Base-by-base conservation (phyloP, 35 echinoderm and acorn worm genomes). In the Stichopus chloronotus region DNA sequence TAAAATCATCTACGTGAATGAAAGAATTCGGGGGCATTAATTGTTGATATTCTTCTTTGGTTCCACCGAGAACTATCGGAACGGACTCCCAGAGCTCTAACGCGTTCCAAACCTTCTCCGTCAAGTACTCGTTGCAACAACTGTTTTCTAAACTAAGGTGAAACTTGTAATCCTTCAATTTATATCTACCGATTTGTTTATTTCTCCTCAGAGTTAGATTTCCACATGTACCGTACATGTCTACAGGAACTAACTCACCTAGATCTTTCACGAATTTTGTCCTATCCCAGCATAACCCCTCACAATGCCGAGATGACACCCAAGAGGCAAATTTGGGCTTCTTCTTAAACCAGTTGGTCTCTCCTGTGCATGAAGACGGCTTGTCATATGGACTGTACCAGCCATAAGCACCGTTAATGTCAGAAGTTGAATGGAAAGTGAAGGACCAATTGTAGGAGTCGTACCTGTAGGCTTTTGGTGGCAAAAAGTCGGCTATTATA, bases 61-160 rank as follows among this genome's bases (percentile, higher is more conserved):
- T 78, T 55, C 88, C 58, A 24, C 93, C 93, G 5, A 79, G 5
- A 4, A 84, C 76, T 6, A 94, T 58, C 4, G 93, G 93, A 23
- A 94, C 88, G 7, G 72, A n/a, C n/a, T 81, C 22, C 82, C 87
- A 0, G 12, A 30, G 58, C 55, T 56, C 20, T 22, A 87, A 58
- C 53, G 61, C 14, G 56, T 77, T 85, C 94, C 94, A 95, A n/a
- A 95, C 90, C 60, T 95, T 95, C 72, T 95, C 94, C 0, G 94
- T 95, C 11, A 95, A 93, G 58, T 95, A 95, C 55, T 95, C 94
- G 7, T 78, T 80, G 79, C 94, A 95, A 59, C 86, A 87, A 63
- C 91, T 93, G 71, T 95, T 95, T 74, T 95, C 94, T 54, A 95
- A 88, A 8, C 91, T 55, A 9, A 95, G 23, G 53, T 17, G 20